Conservation (phyloP, 53 echinoderm and acorn worm genomes). For the Henricia sp. region DNA sequence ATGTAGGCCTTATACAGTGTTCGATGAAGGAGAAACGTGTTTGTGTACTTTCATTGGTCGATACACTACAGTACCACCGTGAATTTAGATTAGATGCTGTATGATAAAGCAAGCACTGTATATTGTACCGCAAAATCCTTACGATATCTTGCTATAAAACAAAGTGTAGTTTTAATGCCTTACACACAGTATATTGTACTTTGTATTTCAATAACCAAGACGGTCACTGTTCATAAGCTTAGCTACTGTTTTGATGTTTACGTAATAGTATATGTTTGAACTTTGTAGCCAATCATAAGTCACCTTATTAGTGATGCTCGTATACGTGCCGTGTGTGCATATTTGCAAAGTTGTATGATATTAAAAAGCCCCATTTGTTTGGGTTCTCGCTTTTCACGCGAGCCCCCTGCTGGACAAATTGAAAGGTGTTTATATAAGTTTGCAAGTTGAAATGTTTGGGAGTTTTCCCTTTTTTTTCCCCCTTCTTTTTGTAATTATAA, state of each 20-base stretch:
- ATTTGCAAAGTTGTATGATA: slow-evolving; percentile 56
- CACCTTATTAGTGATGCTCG: not conserved
- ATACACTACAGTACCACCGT: not conserved
- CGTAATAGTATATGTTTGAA: slow-evolving; percentile 10
- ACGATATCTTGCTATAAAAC: too few relatives aligned
- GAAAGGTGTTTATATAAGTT: slow-evolving; percentile 61
- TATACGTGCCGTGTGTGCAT: slow-evolving; percentile 16
- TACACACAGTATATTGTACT: too few relatives aligned
- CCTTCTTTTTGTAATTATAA: not conserved
- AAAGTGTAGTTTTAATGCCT: too few relatives aligned
- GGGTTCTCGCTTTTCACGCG: not conserved
- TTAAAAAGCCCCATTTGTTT: slow-evolving; percentile 55
- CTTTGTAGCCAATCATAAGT: not conserved
- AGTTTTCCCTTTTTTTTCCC: not conserved
- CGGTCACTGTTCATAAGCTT: not conserved
- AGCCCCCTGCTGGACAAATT: slow-evolving; percentile 55
- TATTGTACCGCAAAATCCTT: too few relatives aligned
- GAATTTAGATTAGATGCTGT: slow-evolving; percentile 51
- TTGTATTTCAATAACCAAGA: too few relatives aligned
- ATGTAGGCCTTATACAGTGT: too few relatives aligned
- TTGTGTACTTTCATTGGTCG: not conserved
- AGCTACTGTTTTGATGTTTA: slow-evolving; percentile 27
- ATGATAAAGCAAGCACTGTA: slow-evolving; percentile 28
- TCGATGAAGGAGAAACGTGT: too few relatives aligned
- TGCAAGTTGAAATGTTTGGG: slow-evolving; percentile 29